Evolutionary conservation across 2,113 vertebrate species (phyloP).

Genomic region (Microtus ochrogaster): DNA sequence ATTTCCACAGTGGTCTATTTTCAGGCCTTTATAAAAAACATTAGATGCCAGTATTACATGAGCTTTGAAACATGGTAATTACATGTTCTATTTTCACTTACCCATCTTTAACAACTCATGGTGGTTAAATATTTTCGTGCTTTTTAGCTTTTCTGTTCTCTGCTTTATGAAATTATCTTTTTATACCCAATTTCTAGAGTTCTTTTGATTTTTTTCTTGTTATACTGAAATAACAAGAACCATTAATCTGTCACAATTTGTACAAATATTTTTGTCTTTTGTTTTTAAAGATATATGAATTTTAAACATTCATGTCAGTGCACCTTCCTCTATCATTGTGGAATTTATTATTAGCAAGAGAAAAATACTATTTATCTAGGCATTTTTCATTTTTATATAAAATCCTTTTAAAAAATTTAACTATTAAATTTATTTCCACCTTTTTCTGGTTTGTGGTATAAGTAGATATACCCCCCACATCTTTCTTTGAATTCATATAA

Average conservation of each 20-base stretch:
- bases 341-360: constrained; percentile 25
- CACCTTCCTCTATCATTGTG: constrained; percentile 3
- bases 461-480: background rate
- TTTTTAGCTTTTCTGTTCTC: constrained; percentile 19
- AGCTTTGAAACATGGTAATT: constrained; percentile 40
- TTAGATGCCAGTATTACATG: background rate
- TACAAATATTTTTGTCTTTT: constrained; percentile 43
- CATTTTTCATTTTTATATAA: background rate
- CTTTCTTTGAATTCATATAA: background rate
- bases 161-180: constrained; percentile 25
- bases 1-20: background rate
- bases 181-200: constrained; percentile 48
- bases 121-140: background rate
- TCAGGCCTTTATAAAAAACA: background rate
- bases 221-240: constrained; percentile 7
- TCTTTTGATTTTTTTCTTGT: constrained; percentile 30
- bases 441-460: constrained; percentile 13
- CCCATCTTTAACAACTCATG: constrained; percentile 5
- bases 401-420: constrained; percentile 38
- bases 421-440: constrained; percentile 15
- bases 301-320: constrained; percentile 45
- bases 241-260: constrained; percentile 31
- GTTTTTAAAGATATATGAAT: constrained; percentile 41
- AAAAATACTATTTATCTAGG: constrained; percentile 46
- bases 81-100: constrained; percentile 8